Conservation (phyloP, 1,140 invertebrate genomes). For the Drusus annulatus region DNA sequence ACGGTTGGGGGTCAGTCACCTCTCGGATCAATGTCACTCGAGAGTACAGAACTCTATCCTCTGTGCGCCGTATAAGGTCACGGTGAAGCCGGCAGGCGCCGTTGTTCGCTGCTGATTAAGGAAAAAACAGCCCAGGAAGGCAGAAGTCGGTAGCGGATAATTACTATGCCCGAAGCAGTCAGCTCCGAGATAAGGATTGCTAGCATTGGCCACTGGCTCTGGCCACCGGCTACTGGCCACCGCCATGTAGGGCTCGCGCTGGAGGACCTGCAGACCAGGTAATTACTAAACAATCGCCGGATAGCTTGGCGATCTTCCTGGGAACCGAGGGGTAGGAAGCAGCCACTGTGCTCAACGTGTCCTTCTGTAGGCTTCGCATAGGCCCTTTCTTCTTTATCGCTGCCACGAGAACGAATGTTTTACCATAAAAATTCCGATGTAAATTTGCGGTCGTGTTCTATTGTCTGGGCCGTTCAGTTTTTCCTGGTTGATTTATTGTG, state of each 20-base stretch:
- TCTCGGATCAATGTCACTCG: constrained; percentile 31
- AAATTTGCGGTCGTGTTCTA: constrained; percentile 17
- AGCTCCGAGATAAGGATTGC: constrained; percentile 51
- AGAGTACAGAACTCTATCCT: constrained; percentile 1
- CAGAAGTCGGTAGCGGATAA: constrained; percentile 36
- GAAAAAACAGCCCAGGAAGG: constrained; percentile 27
- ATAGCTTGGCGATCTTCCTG: not conserved
- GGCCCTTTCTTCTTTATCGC: not conserved
- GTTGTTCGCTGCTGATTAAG: constrained; percentile 32
- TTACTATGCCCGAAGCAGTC: constrained; percentile 50
- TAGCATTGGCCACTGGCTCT: not conserved
- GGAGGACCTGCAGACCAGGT: constrained; percentile 23
- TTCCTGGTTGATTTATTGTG: not conserved
- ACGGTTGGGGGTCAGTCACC: constrained; percentile 9
- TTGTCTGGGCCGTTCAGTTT: not conserved
- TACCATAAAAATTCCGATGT: constrained; percentile 5
- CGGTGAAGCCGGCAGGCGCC: constrained; percentile 30
- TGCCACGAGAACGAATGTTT: constrained; percentile 21
- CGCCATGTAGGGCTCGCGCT: constrained; percentile 32
- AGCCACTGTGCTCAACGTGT: not conserved
- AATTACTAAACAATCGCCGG: constrained; percentile 43
- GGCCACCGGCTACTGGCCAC: constrained; percentile 24
- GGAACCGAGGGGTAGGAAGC: not conserved
- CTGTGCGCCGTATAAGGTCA: constrained; percentile 32
- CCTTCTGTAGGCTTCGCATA: no score